Percentiles rank a stretch among this genome's conserved stretches.
phyloP scores from a whole-genome alignment of 2,113 vertebrate genomes.

The Leucopternis melanops region DNA sequence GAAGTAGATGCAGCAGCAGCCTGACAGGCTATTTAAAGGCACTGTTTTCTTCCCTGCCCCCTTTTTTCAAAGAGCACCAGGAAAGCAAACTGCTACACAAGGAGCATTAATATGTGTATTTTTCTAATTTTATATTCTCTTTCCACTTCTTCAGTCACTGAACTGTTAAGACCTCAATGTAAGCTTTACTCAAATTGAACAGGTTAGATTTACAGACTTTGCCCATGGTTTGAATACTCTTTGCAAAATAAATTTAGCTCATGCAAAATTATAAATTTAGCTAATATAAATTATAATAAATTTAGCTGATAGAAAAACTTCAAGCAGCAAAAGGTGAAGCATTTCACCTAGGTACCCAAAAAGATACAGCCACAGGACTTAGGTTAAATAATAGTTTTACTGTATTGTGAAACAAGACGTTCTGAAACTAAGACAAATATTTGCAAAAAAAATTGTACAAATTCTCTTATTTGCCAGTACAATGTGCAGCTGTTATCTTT shows the following conservation, averaged over 20 bases:
- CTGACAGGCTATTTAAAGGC: slow-evolving; percentile 45
- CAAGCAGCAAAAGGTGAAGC: background rate
- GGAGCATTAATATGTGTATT: background rate
- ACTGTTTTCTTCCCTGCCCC: background rate
- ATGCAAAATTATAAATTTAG: too few relatives aligned
- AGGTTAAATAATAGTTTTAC: background rate
- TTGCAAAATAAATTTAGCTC: background rate
- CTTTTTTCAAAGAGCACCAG: background rate
- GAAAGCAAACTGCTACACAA: background rate
- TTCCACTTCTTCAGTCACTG: background rate
- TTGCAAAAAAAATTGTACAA: background rate
- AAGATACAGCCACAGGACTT: background rate
- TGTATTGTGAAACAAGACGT: background rate
- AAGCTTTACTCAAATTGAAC: background rate
- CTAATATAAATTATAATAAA: too few relatives aligned
- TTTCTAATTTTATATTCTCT: background rate
- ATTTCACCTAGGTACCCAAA: background rate
- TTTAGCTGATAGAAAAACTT: background rate
- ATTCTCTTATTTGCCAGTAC: background rate
- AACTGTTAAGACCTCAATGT: background rate
- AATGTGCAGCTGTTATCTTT: background rate
- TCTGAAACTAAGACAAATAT: background rate
- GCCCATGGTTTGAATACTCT: background rate
- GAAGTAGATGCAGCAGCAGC: slow-evolving; percentile 16
- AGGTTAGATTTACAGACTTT: background rate